A percentile compares a stretch with the other conserved stretches of the same genome.
phyloP scores from a whole-genome alignment of 64 coral and sea anemone genomes.

The Porites australiensis region DNA sequence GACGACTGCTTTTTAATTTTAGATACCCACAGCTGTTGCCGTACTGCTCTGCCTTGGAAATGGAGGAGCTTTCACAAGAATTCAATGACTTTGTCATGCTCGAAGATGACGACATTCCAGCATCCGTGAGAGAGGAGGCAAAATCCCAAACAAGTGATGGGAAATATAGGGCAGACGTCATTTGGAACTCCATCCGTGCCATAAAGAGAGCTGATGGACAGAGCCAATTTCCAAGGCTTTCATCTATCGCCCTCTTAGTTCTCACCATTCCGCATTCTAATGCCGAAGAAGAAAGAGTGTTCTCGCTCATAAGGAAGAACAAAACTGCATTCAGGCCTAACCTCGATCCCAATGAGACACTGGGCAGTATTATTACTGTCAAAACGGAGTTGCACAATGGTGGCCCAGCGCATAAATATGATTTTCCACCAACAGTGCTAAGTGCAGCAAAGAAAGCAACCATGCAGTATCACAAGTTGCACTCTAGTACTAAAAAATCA shows the following conservation, averaged over 20 bases:
- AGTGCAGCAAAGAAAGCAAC: slow-evolving; percentile 48
- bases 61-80: slow-evolving; percentile 55
- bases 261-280: slow-evolving; percentile 50
- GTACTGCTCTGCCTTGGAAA: slow-evolving; percentile 21
- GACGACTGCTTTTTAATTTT: neutral
- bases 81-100: slow-evolving; percentile 47
- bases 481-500: slow-evolving; percentile 10
- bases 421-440: slow-evolving; percentile 45
- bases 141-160: neutral
- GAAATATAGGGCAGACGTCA: neutral
- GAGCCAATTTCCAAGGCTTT: neutral
- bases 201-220: slow-evolving; percentile 44
- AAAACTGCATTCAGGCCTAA: slow-evolving; percentile 23
- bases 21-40: slow-evolving; percentile 66
- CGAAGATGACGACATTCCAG: slow-evolving; percentile 34
- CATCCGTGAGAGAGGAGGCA: slow-evolving; percentile 1
- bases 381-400: slow-evolving; percentile 12
- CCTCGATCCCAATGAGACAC: slow-evolving; percentile 1
- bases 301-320: slow-evolving; percentile 47
- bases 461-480: slow-evolving; percentile 39
- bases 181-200: neutral
- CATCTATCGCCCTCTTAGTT: slow-evolving; percentile 5
- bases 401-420: neutral
- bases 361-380: slow-evolving; percentile 37
- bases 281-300: slow-evolving; percentile 62